Evolutionary conservation across 2,113 vertebrate genomes (phyloP).

Genomic region (Cephalopterus ornatus): DNA sequence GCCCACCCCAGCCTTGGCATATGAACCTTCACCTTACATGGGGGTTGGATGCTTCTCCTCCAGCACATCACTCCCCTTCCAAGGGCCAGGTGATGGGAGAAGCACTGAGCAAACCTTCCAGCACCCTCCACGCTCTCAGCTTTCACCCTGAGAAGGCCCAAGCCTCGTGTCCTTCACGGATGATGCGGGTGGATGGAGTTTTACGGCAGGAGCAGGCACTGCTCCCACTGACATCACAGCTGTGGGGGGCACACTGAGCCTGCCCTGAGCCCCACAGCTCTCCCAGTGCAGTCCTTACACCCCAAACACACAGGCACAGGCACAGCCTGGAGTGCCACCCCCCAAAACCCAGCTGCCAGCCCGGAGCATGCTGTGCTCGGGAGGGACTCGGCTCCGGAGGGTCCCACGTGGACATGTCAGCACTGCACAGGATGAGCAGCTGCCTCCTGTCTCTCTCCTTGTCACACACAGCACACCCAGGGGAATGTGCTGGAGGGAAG

Average conservation of each 20-base stretch:
- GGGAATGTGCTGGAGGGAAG: accelerated
- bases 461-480: background rate
- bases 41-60: background rate
- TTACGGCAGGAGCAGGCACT: background rate
- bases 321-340: background rate
- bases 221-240: accelerated
- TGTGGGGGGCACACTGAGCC: accelerated
- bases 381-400: accelerated
- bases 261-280: background rate
- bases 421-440: accelerated
- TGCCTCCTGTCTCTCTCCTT: background rate
- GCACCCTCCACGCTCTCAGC: background rate
- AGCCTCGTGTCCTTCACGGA: background rate
- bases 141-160: background rate
- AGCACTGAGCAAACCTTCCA: background rate
- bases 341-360: background rate
- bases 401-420: accelerated
- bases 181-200: background rate
- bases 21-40: background rate
- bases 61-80: background rate
- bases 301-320: background rate
- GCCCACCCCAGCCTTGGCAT: background rate
- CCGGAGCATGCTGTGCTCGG: accelerated
- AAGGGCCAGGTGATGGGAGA: background rate
- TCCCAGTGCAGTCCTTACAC: background rate